These are phyloP conservation scores for Trachelus tabidus DNA, from an alignment of 2,888 invertebrate genomes.

Conservation along the genomic window DNA sequence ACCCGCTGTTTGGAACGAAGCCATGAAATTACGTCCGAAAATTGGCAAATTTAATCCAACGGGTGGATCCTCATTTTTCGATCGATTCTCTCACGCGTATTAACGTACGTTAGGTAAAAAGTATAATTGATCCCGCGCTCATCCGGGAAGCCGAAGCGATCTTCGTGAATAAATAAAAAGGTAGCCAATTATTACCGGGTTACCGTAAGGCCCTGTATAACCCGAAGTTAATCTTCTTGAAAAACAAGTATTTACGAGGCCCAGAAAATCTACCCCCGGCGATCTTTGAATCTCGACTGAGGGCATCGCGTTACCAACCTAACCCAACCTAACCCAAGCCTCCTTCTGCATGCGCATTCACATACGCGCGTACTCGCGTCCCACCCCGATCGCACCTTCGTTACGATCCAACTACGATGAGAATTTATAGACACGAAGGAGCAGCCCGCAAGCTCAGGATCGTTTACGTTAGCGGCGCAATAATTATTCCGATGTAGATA, in stretches of 20 bases:
- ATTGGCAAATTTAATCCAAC: neutral
- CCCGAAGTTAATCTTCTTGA: neutral
- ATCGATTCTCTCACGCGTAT: neutral
- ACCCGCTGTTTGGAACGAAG: neutral
- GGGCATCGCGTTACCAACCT: neutral
- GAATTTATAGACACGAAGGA: neutral
- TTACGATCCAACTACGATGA: neutral
- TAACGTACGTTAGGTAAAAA: neutral
- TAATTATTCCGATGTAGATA: slow-evolving; percentile 62
- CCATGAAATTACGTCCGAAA: neutral
- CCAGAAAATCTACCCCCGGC: neutral
- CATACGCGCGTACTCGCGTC: neutral
- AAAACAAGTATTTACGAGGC: neutral
- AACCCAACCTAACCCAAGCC: neutral
- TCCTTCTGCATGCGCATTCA: neutral
- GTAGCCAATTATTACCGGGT: neutral
- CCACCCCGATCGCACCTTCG: neutral
- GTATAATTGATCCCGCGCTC: neutral
- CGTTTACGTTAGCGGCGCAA: slow-evolving; percentile 45
- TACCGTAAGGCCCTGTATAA: neutral
- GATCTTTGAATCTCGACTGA: neutral
- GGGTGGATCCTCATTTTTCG: neutral
- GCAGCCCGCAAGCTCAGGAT: slow-evolving; percentile 30
- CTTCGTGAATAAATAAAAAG: neutral
- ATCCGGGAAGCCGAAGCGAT: neutral